Conservation (phyloP, 2,113 vertebrate species). For the Spea multiplicata region DNA sequence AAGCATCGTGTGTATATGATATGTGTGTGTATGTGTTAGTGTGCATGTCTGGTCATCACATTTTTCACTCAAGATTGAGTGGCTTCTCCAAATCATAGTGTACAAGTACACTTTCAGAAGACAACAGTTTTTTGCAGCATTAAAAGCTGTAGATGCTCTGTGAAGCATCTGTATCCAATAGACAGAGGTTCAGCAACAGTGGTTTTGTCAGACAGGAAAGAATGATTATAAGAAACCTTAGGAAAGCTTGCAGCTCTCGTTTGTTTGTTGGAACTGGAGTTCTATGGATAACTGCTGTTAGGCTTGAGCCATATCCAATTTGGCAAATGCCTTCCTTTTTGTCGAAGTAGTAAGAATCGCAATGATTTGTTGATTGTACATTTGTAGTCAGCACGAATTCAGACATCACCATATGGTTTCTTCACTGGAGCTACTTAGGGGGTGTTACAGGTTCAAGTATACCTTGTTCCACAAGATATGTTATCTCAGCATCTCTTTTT, state of each 20-base stretch:
- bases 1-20: too few relatives aligned
- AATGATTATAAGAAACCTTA: background rate
- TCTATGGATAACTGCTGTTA: slow-evolving; percentile 18
- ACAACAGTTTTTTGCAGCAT: background rate
- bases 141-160: slow-evolving; percentile 1
- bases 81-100: background rate
- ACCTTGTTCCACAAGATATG: background rate
- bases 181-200: background rate
- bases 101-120: slow-evolving; percentile 2
- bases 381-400: background rate
- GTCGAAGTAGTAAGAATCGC: slow-evolving; percentile 16
- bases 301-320: background rate
- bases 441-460: background rate
- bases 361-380: slow-evolving; percentile 18
- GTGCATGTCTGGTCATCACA: too few relatives aligned
- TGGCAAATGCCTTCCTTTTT: slow-evolving; percentile 8
- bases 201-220: background rate
- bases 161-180: slow-evolving; percentile 13
- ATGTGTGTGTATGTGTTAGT: too few relatives aligned
- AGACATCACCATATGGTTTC: background rate
- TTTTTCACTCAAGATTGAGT: background rate
- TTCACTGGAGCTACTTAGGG: background rate
- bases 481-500: background rate
- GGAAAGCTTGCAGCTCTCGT: background rate
- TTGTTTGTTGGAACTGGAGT: slow-evolving; percentile 8